Evolutionary conservation across 2,888 invertebrate species (phyloP), one percentile per base, ranked within the genome.

Genomic region (Myopa testacea): DNA sequence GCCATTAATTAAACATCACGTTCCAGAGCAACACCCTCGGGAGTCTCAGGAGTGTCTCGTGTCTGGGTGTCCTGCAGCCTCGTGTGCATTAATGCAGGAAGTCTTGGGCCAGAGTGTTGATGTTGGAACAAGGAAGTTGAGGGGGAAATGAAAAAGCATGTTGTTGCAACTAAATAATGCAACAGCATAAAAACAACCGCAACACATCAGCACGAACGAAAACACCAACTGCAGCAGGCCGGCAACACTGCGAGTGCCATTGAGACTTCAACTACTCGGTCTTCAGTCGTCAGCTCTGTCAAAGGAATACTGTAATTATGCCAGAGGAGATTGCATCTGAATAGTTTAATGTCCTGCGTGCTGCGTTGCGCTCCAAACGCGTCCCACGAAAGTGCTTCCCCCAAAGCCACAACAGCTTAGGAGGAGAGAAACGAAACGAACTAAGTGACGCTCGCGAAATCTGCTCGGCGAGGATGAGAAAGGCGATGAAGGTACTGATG

Each of bases 1-100:
- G 68, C 3, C 69, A 75, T 75, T 75, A 75, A 75, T 75, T 75
- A 75, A 75, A 75, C 75, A 75, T 75, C 69, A 75, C 68, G 75
- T 75, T 68, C 75, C 75, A 69, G 75, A 50, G 74, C 74, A 60
- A 75, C 75, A 75, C 75, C 75, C 75, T 69, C 69, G 26, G 26
- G 60, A 68, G 60, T 68, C 75, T 38, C 26, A 14, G 14, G 58
- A 34, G 55, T 55, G 58, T 34, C 71, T 5, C 58, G 55, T 45
- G 73, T 16, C 40, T 63, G 63, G 62, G 62, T 62, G 34, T 10
- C 52, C 52, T 45, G 65, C 19, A 67, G 68, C 55, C 75, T 68
- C 75, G 67, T 38, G 74, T 52, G 67, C 58, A 68, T 68, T 75
- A 12, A 58, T 58, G 68, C 58, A 69, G 69, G 75, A 75, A 75